Base-by-base conservation (phyloP, 2,888 invertebrate genomes). In the Ctena decussata region DNA sequence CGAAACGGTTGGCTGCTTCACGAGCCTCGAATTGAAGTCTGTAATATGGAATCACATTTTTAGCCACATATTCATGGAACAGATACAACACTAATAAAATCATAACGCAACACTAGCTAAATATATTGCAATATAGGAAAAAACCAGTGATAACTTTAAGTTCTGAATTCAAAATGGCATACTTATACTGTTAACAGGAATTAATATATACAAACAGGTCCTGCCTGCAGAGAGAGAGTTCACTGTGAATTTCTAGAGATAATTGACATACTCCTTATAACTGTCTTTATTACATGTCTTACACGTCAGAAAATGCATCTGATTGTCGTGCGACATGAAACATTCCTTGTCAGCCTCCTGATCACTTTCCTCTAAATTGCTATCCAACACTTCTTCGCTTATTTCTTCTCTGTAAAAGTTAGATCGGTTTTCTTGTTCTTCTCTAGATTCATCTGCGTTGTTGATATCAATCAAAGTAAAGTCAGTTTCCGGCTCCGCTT, bases 21-120 rank as follows among this genome's bases (percentile, higher is more conserved):
- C 11, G 18, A 12, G 65, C 3, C 1, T 65, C 65, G 18, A 12
- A 21, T 35, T 21, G 11, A 12, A 35, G 15, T 35, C 35, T 65
- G 35, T 65, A 65, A 35, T 65, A 35, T 18, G 65, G 65, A 3
- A 65, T 65, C 12, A 35, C 12, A 21, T 32, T 21, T n/a, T 65
- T 65, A 65, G 65, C 65, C 65, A 65, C 65, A 65, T 65, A 65
- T 35, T 65, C 65, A 35, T 65, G 65, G 21, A 65, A 65, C 5
- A 65, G 21, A 65, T 65, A 65, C 32, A 65, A 35, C 1, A 65
- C 18, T 65, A 35, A 35, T n/a, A 65, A n/a, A 32, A 32, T 35
- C 65, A 65, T 65, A 57, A 21, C 3, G 3, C 49, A 18, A 21
- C 5, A 3, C 5, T 8, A 21, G 8, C 5, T 15, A 49, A 3